These are phyloP conservation scores for Halcyon badia DNA, from an alignment of 2,797 vertebrate species.

Conservation along the genomic window DNA sequence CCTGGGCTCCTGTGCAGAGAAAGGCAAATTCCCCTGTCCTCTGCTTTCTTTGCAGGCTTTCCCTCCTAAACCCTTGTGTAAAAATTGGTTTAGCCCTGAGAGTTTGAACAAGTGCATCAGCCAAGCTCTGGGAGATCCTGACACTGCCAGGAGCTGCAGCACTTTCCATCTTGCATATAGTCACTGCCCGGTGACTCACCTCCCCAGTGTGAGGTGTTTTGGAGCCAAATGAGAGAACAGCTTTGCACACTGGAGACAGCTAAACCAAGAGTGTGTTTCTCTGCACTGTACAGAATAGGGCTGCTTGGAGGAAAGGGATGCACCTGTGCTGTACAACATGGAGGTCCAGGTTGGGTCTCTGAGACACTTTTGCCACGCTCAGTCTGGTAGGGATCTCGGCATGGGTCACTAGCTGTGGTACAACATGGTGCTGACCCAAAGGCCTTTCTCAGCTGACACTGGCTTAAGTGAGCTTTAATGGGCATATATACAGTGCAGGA, in stretches of 20 bases:
- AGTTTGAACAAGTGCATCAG: background rate
- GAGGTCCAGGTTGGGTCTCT: background rate
- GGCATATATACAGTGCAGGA: background rate
- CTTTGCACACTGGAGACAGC: background rate
- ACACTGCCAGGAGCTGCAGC: background rate
- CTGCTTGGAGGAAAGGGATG: background rate
- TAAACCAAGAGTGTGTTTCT: background rate
- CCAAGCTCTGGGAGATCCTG: background rate
- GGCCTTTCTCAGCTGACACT: background rate
- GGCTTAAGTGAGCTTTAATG: background rate
- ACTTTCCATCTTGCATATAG: background rate
- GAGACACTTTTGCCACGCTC: background rate
- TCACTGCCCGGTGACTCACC: background rate
- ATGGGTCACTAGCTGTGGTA: background rate
- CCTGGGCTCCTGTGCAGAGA: background rate
- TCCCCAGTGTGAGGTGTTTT: background rate
- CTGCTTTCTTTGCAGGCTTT: background rate
- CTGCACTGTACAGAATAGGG: background rate
- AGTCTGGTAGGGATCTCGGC: background rate
- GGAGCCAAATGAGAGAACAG: background rate
- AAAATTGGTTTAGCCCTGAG: background rate
- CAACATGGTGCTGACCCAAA: background rate
- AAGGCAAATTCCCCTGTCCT: background rate
- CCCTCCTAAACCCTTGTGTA: background rate
- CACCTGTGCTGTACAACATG: accelerated